phyloP scores from a whole-genome alignment of 2,888 invertebrate species.

The Pterostichus madidus region DNA sequence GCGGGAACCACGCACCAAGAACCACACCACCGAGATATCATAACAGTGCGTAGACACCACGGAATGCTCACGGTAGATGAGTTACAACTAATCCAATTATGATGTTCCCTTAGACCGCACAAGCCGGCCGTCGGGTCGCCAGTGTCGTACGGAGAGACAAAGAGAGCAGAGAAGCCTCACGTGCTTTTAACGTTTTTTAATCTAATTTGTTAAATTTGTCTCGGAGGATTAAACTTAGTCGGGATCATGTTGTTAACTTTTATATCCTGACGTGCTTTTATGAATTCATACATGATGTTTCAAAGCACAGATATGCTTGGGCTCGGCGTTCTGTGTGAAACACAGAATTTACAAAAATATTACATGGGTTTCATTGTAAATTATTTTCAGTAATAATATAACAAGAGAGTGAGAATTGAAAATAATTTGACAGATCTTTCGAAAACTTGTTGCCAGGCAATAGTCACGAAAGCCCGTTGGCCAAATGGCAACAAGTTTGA shows the following conservation, averaged over 20 bases:
- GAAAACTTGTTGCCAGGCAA: too few relatives aligned
- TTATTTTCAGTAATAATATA: too few relatives aligned
- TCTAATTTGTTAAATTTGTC: conserved; percentile 53
- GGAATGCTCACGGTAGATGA: conserved; percentile 47
- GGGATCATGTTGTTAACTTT: conserved; percentile 52
- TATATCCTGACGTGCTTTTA: conserved; percentile 50
- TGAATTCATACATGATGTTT: conserved; percentile 39
- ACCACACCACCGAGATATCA: conserved; percentile 24
- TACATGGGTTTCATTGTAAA: too few relatives aligned
- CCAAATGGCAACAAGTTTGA: too few relatives aligned
- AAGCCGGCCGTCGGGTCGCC: background rate
- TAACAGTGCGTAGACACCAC: conserved; percentile 15
- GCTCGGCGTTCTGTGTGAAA: too few relatives aligned
- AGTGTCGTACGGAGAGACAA: background rate
- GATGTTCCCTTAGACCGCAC: conserved; percentile 53
- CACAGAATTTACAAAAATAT: too few relatives aligned
- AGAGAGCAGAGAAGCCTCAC: background rate
- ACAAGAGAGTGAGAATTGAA: too few relatives aligned
- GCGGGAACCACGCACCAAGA: background rate
- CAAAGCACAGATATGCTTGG: background rate
- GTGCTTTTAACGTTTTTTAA: conserved; percentile 47
- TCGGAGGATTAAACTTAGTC: conserved; percentile 45
- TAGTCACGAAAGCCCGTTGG: too few relatives aligned
- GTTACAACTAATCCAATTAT: conserved; percentile 66
- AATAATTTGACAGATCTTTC: too few relatives aligned